A percentile compares a stretch with the other conserved stretches of the same genome.
phyloP scores from a whole-genome alignment of 2,113 vertebrate species.

The Excalfactoria chinensis region DNA sequence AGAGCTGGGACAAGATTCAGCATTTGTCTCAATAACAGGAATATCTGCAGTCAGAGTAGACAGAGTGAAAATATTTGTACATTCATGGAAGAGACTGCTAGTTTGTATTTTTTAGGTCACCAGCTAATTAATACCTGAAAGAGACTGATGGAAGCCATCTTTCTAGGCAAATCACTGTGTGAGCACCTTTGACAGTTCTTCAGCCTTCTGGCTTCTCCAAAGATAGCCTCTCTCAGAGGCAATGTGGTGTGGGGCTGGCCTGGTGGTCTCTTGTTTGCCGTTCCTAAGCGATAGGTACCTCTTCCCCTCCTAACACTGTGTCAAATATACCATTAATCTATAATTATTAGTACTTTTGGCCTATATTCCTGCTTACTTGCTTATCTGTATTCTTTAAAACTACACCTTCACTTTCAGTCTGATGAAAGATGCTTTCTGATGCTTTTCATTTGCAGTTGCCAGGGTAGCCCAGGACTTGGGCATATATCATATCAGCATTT shows the following conservation, averaged over 20 bases:
- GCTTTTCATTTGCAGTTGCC: not conserved
- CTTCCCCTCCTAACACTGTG: not conserved
- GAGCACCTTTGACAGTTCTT: not conserved
- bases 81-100: not conserved
- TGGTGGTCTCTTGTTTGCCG: not conserved
- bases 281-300: not conserved
- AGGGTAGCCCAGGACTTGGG: not conserved
- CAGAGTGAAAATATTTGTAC: not conserved
- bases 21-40: not conserved
- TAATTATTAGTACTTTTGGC: not conserved
- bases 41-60: not conserved
- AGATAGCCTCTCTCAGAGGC: not conserved
- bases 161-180: not conserved
- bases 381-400: not conserved
- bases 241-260: not conserved
- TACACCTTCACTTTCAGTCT: not conserved
- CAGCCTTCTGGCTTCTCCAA: not conserved
- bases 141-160: fast-evolving
- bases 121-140: not conserved
- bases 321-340: not conserved
- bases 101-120: not conserved
- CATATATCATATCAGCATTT: too few species aligned
- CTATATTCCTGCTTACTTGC: not conserved
- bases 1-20: not conserved
- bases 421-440: not conserved